Percentiles rank a stretch among this genome's conserved stretches.
These are phyloP conservation scores for Bombus pascuorum DNA, from an alignment of 1,140 invertebrate species.

Conservation along the genomic window DNA sequence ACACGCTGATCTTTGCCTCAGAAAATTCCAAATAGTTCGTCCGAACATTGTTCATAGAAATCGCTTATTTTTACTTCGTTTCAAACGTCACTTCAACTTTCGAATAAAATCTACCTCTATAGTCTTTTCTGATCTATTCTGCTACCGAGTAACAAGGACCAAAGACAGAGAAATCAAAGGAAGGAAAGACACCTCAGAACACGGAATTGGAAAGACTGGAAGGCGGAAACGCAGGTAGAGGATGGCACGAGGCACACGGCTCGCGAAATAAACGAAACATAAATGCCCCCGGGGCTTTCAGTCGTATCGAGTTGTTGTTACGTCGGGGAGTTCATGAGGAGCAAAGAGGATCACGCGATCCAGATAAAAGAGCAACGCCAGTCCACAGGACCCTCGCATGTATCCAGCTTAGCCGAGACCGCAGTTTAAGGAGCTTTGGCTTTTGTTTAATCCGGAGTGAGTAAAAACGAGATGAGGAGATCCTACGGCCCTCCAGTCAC, in stretches of 20 bases:
- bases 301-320: constrained; percentile 64
- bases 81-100: background rate
- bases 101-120: background rate
- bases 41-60: too few species aligned
- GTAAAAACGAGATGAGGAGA: constrained; percentile 79
- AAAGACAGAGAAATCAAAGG: background rate
- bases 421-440: constrained; percentile 82
- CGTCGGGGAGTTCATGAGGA: constrained; percentile 62
- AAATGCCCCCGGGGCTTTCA: constrained; percentile 46
- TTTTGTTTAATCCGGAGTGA: constrained; percentile 81
- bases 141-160: too few species aligned
- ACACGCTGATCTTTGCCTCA: too few species aligned
- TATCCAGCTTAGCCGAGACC: constrained; percentile 81
- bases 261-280: constrained; percentile 61
- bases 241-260: background rate
- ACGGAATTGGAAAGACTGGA: too few species aligned
- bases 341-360: constrained; percentile 70
- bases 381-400: constrained; percentile 76
- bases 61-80: too few species aligned
- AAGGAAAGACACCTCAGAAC: background rate
- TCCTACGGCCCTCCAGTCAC: constrained; percentile 64
- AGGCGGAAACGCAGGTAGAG: background rate
- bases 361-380: constrained; percentile 71
- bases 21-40: too few species aligned
- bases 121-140: background rate